Percentiles rank a stretch among this genome's conserved stretches.
These are phyloP conservation scores for Phalera bucephala DNA, from an alignment of 2,888 invertebrate genomes.

Conservation along the genomic window DNA sequence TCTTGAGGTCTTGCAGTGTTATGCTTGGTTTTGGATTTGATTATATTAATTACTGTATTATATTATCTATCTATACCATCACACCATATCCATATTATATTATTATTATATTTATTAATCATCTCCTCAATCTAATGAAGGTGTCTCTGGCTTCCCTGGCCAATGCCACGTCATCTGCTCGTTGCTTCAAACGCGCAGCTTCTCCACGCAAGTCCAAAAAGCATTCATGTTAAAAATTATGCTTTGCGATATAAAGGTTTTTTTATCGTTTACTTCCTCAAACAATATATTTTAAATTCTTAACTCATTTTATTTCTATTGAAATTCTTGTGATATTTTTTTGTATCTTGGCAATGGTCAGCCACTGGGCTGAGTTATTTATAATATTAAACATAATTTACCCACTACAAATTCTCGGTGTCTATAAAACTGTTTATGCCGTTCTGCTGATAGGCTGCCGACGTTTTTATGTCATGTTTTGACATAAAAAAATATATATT, in stretches of 20 bases:
- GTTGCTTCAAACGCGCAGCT: slow-evolving; percentile 42
- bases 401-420: slow-evolving; percentile 11
- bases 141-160: slow-evolving; percentile 57
- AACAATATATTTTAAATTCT: too few species aligned
- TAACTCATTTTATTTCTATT: too few species aligned
- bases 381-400: slow-evolving; percentile 21
- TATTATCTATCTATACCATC: too few species aligned
- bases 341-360: slow-evolving; percentile 18
- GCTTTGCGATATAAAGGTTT: too few species aligned
- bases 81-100: too few species aligned
- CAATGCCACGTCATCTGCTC: slow-evolving; percentile 61
- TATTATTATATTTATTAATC: too few species aligned
- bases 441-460: slow-evolving; percentile 23
- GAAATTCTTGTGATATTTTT: too few species aligned
- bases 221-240: too few species aligned
- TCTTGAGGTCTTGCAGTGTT: too few species aligned
- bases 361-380: slow-evolving; percentile 11
- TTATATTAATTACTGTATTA: too few species aligned
- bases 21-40: too few species aligned
- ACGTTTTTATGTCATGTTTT: slow-evolving; percentile 27
- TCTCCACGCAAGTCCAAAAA: slow-evolving; percentile 52
- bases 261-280: too few species aligned
- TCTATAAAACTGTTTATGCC: slow-evolving; percentile 14
- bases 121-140: slow-evolving; percentile 49
- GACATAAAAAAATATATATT: slow-evolving; percentile 15